Percentiles rank a stretch among this genome's conserved stretches.
Conservation (phyloP, 2,797 vertebrate genomes). For the Myotis vivesi region DNA sequence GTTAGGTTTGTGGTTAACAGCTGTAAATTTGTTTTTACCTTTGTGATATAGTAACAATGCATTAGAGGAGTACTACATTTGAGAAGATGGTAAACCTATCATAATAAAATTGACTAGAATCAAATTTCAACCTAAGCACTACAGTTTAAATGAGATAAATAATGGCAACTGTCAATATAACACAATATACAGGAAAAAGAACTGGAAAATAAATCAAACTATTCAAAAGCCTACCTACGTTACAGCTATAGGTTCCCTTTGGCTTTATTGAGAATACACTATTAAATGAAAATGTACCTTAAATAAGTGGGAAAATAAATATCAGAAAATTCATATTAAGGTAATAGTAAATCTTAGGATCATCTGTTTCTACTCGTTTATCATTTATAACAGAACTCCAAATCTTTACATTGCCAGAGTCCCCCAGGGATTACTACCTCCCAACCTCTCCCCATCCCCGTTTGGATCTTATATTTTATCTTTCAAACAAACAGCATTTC, state of each 20-base stretch:
- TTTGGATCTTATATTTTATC: not conserved
- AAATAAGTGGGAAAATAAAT: conserved; percentile 26
- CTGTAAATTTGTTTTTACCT: conserved; percentile 63
- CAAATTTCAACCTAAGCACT: conserved; percentile 56
- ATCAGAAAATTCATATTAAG: conserved; percentile 31
- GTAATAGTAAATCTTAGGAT: conserved; percentile 42
- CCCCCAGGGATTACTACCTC: not conserved
- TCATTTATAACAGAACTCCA: conserved; percentile 28
- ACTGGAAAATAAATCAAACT: conserved; percentile 1
- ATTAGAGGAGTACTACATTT: not conserved
- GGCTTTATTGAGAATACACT: conserved; percentile 35
- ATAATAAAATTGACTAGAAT: conserved; percentile 48
- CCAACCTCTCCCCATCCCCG: not conserved
- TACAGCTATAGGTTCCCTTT: not conserved
- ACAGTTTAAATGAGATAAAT: conserved; percentile 53
- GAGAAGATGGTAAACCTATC: conserved; percentile 59
- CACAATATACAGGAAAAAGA: conserved; percentile 59
- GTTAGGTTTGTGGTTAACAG: conserved; percentile 70
- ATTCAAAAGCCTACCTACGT: conserved; percentile 14
- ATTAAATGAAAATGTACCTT: conserved; percentile 30
- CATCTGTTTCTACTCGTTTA: not conserved
- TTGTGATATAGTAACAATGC: conserved; percentile 54
- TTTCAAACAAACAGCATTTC: conserved; percentile 50
- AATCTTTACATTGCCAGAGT: not conserved
- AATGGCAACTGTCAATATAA: conserved; percentile 57